Conservation (phyloP, 2,113 vertebrate species). For the Meles meles region DNA sequence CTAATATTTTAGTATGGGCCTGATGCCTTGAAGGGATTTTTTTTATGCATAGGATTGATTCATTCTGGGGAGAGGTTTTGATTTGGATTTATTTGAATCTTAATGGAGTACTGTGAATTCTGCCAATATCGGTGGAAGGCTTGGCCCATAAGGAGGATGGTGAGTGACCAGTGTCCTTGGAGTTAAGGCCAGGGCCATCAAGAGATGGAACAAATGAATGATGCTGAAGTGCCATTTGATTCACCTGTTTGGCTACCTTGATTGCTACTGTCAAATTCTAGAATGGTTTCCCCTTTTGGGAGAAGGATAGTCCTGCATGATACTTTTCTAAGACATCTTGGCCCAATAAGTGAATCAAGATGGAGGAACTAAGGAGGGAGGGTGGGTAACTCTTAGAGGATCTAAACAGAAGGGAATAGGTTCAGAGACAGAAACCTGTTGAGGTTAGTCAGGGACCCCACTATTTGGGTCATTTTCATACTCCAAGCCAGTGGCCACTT, state of each 20-base stretch:
- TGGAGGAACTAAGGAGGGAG: not conserved
- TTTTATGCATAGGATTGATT: not conserved
- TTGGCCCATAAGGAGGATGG: not conserved
- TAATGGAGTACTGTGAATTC: not conserved
- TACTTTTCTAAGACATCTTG: not conserved
- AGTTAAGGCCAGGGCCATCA: not conserved
- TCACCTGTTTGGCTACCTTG: not conserved
- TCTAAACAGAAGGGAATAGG: not conserved
- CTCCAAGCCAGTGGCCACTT: not conserved
- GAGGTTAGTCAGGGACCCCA: not conserved
- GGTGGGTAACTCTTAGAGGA: not conserved
- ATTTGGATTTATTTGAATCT: not conserved
- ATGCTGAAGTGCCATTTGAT: not conserved
- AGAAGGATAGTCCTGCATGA: not conserved
- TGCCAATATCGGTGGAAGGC: not conserved
- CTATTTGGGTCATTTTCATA: not conserved
- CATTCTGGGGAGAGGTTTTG: not conserved
- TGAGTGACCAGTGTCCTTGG: not conserved
- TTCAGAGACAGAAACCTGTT: not conserved
- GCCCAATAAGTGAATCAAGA: not conserved
- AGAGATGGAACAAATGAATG: not conserved
- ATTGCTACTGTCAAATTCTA: not conserved
- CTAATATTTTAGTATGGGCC: not conserved
- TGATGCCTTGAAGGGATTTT: not conserved
- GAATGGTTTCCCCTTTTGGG: not conserved